Evolutionary conservation across 2,888 invertebrate species (phyloP).

Genomic region (Girardia tigrina): DNA sequence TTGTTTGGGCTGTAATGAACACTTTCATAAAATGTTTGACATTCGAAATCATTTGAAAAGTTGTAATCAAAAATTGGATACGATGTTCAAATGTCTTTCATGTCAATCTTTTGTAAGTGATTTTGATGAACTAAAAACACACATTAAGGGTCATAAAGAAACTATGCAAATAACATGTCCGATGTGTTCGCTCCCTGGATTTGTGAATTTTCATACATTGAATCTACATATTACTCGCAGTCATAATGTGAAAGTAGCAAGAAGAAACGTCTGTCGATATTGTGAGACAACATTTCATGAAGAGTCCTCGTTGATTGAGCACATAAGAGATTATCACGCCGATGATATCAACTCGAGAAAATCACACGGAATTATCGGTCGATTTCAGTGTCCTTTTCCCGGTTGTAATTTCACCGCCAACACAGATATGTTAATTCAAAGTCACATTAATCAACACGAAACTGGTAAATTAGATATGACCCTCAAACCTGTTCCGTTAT

Average conservation of each 20-base stretch:
- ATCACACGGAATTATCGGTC: background rate
- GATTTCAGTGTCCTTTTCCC: background rate
- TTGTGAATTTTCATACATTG: background rate
- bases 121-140: background rate
- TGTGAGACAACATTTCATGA: background rate
- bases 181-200: background rate
- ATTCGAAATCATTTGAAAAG: background rate
- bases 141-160: constrained; percentile 23
- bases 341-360: background rate
- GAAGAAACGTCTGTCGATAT: constrained; percentile 24
- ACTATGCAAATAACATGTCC: constrained; percentile 16
- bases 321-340: background rate
- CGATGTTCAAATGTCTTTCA: background rate
- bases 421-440: background rate
- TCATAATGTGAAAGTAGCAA: background rate
- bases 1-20: background rate
- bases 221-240: constrained; percentile 26
- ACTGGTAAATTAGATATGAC: background rate
- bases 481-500: too few species aligned
- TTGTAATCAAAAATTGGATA: background rate
- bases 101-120: background rate
- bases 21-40: background rate
- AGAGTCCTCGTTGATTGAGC: background rate
- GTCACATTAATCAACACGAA: background rate
- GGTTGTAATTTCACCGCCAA: constrained; percentile 19